Base-by-base conservation (phyloP, 30 jellyfish, hydroid and myxozoan species). In the Catostylus mosaicus region DNA sequence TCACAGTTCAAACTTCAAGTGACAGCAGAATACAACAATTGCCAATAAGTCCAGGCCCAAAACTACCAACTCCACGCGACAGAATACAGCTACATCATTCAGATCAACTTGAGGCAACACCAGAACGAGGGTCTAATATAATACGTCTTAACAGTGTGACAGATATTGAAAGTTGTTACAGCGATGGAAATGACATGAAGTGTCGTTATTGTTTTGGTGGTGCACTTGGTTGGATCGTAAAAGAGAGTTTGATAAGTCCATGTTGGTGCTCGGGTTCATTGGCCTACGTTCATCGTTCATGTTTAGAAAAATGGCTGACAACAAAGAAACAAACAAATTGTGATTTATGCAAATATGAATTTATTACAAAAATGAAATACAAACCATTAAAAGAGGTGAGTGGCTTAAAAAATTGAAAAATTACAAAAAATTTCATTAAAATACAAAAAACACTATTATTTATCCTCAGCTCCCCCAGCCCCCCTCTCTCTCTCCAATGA, bases 281-380 rank as follows among this genome's bases (percentile, higher is more conserved):
- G 78, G 91, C 89, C 43, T 67, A 61, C 32, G 97, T 90, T 37
- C 97, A 90, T 69, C 67, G 83, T 30, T 82, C 95, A 40, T 90
- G 97, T 65, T 56, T 90, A 73, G 97, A 90, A 72, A 83, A 90
- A 76, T 90, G 97, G 97, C 57, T 90, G 68, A 90, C 95, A 29
- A 64, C 77, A 47, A 50, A 86, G 54, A 90, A 90, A 20, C 86
- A 61, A 35, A 83, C 88, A 18, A 73, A 60, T 19, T 90, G 97
- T 45, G 97, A 90, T 34, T 51, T 90, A 24, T 90, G 97, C 80
- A 90, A 90, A 67, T 70, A 75, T 34, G 86, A 90, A 45, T 90
- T 80, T 48, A 63, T 57, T 1, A 90, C 91, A 34, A 75, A 45
- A 37, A 67, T 72, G 95, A 63, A 63, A 11, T 80, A 64, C 71